Base-by-base conservation (phyloP, 2,113 vertebrate species). In the Excalfactoria chinensis region DNA sequence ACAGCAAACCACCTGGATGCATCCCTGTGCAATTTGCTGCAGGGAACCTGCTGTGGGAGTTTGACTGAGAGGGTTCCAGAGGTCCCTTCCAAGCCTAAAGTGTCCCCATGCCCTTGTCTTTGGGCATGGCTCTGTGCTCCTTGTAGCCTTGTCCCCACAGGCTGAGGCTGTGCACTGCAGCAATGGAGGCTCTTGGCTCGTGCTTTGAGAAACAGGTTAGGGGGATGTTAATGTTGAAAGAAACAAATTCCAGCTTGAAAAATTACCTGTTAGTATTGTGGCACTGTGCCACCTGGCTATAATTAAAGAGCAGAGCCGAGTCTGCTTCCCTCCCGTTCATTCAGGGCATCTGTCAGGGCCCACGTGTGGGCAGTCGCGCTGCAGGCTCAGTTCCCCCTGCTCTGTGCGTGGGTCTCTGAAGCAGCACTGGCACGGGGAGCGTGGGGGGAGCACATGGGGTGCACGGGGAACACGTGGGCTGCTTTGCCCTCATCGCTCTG, bases 101-200 rank as follows among this genome's bases (percentile, higher is more conserved):
- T 17, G 26, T 53, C 51, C 51, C 26, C 26, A 26, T 53, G 14
- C 51, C 51, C 22, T 53, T 30, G 51, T 53, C 53, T 17, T 30
- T 32, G 30, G 30, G 55, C 30, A 56, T 19, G 18, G 55, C 55
- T 58, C 55, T 56, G 11, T 20, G 0, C 78, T 34, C 25, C 64
- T 40, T 51, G 58, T 46, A 13, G 56, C 2, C 0, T 7, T 0
- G 1, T 34, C 25, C 19, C 48, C 7, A 0, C 25, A 3, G 3
- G 64, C 7, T 0, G 10, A 12, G 63, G 59, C 77, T 0, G 0
- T 49, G 69, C 58, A 5, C 0, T 3, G 18, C 5, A 0, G 0
- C 2, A 18, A 11, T 8, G 1, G 2, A 62, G n/a, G 40, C 30
- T 69, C 2, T 0, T 1, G 1, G 20, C 2, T 6, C 28, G 25